Base-by-base conservation (phyloP, 2,797 vertebrate genomes). In the Macroramphosus scolopax region DNA sequence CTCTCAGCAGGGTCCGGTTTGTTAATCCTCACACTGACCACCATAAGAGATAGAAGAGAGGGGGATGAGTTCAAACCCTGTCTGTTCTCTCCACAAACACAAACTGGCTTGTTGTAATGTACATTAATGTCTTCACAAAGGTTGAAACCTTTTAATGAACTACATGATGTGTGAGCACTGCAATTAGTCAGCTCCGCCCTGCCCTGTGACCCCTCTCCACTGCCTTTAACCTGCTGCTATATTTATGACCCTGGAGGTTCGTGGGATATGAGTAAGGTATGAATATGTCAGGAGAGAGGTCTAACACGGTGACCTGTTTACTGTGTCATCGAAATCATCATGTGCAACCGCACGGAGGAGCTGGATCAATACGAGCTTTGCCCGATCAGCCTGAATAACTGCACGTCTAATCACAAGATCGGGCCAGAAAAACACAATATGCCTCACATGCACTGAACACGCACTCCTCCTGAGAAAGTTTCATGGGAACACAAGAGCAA, bases 1-100 rank as follows among this genome's bases (percentile, higher is more conserved):
- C 51, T 72, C 81, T 61, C 82, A 79, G 82, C 65, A 47, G 73
- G 81, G 49, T 68, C 59, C 54, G 28, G 57, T 41, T 48, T 72
- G 68, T 64, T 85, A 83, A 87, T 88, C 78, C 78, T 61, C 41
- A 61, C 61, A 58, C 42, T 0, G 8, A 45, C 68, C 57, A 31
- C 59, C 45, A 25, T 30, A 59, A 58, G 61, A 48, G 43, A 54
- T 36, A 26, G 7, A 26, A 6, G 47, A 30, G 59, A 55, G 39
- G 26, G 1, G 16, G 32, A 36, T 17, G 56, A 43, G 33, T 51
- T 44, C 34, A 41, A 63, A 63, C 20, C 53, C 15, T 31, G 2
- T 46, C 43, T 47, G 46, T 10, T 22, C 29, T 49, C 26, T 47
- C 3, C 39, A 38, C 15, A 61, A 52, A 61, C 15, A 47, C 28